phyloP scores from a whole-genome alignment of 1,140 invertebrate species.

The Phymastichus coffea region DNA sequence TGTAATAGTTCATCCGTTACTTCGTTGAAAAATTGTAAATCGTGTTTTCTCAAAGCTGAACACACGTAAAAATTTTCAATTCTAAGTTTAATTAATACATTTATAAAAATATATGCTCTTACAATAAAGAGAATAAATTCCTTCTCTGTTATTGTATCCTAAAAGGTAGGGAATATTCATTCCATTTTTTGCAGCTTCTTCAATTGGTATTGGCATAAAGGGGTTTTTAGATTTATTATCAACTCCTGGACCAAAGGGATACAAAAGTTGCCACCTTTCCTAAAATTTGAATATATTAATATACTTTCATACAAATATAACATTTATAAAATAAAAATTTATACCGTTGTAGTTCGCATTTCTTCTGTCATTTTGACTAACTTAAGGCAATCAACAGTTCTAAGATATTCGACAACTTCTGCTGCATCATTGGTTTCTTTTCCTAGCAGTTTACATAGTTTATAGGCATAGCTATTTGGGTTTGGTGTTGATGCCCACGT shows the following conservation, averaged over 20 bases:
- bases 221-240: conserved; percentile 44
- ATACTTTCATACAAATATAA: neutral
- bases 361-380: conserved; percentile 15
- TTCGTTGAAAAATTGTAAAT: too few relatives aligned
- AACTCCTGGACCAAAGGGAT: conserved; percentile 37
- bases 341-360: neutral
- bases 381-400: conserved; percentile 39
- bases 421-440: conserved; percentile 48
- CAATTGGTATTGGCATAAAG: conserved; percentile 49
- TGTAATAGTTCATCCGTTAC: too few relatives aligned
- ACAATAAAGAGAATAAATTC: conserved; percentile 47
- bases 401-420: conserved; percentile 52
- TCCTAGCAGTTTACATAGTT: conserved; percentile 37
- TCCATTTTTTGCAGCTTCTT: conserved; percentile 44
- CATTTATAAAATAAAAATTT: neutral
- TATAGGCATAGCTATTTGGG: conserved; percentile 42
- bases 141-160: conserved; percentile 63
- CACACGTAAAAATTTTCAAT: too few relatives aligned
- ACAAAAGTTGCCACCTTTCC: conserved; percentile 29
- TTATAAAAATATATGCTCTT: neutral
- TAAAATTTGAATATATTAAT: conserved; percentile 26
- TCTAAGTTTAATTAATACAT: too few relatives aligned
- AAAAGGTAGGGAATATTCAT: conserved; percentile 62
- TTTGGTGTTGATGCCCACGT: conserved; percentile 67
- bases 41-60: neutral